phyloP scores from a whole-genome alignment of 2,797 vertebrate species.

The Eupleurogrammus muticus region DNA sequence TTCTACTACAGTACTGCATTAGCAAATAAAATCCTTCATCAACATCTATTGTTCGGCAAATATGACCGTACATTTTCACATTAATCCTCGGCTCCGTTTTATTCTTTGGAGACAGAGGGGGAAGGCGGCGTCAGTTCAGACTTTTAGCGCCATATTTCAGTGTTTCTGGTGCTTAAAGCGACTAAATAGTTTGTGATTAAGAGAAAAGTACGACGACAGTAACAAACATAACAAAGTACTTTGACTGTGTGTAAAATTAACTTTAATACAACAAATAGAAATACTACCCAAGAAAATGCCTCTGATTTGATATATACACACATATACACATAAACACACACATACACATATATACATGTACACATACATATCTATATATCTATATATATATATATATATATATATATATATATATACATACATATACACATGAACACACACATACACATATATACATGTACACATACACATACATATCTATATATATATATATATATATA shows the following conservation, averaged over 20 bases:
- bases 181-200: conserved; percentile 1
- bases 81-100: conserved; percentile 17
- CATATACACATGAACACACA: too few relatives aligned
- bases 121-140: background rate
- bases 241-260: background rate
- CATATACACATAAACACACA: too few relatives aligned
- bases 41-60: conserved; percentile 53
- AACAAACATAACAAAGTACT: background rate
- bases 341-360: too few relatives aligned
- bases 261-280: too few relatives aligned
- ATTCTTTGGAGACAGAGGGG: background rate
- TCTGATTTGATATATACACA: too few relatives aligned
- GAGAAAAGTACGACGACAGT: background rate
- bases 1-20: conserved; percentile 32
- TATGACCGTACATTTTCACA: conserved; percentile 44
- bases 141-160: background rate
- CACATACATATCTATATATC: too few relatives aligned
- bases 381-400: too few relatives aligned
- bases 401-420: too few relatives aligned
- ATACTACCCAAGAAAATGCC: too few relatives aligned
- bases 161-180: background rate
- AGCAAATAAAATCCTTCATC: conserved; percentile 46
- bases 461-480: too few relatives aligned
- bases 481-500: too few relatives aligned
- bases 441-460: too few relatives aligned